Evolutionary conservation across 1,140 invertebrate genomes (phyloP).

Genomic region (Aplysia californica): DNA sequence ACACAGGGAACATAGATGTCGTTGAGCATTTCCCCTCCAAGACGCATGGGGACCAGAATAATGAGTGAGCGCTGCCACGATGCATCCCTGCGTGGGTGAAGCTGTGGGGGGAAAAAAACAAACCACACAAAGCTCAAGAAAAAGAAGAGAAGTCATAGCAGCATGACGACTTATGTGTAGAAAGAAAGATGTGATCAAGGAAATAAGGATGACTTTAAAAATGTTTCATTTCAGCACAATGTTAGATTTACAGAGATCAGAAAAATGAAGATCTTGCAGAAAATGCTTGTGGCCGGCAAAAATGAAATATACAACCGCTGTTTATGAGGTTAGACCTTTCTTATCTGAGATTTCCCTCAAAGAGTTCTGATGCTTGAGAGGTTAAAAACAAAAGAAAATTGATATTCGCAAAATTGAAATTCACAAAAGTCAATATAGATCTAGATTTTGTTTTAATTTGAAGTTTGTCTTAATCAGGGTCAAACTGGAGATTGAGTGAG

Average conservation of each 20-base stretch:
- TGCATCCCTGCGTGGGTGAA: background rate
- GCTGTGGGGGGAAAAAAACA: background rate
- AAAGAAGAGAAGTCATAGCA: background rate
- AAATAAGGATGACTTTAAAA: background rate
- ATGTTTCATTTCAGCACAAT: background rate
- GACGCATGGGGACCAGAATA: conserved; percentile 84
- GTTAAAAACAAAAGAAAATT: background rate
- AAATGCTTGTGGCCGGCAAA: no score
- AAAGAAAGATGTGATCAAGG: no score
- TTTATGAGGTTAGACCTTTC: no score
- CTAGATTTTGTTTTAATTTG: background rate
- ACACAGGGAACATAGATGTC: conserved; percentile 85
- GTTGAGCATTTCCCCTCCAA: conserved; percentile 88
- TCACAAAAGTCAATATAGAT: background rate
- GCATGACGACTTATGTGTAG: no score
- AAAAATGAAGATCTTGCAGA: background rate
- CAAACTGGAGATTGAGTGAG: no score
- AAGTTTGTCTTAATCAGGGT: background rate
- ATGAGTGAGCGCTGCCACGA: conserved; percentile 82
- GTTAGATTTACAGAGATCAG: background rate
- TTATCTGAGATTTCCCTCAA: no score
- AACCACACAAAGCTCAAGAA: background rate
- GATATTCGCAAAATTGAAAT: background rate
- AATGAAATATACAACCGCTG: no score
- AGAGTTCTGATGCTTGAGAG: background rate